These are phyloP conservation scores for Heptranchias perlo DNA, from an alignment of 2,113 vertebrate genomes.

Conservation along the genomic window DNA sequence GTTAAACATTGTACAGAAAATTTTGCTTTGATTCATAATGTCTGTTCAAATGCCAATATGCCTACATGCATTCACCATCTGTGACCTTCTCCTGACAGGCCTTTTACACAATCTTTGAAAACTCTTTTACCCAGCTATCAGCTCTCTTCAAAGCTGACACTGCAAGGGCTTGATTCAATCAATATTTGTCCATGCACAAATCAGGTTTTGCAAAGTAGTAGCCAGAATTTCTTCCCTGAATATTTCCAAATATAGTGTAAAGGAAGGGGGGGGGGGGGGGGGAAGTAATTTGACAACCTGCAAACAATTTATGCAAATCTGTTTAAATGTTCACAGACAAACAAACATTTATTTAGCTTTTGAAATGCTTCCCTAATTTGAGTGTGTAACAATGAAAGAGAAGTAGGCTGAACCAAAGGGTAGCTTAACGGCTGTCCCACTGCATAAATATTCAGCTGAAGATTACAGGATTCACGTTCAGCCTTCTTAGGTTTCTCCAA, in stretches of 20 bases:
- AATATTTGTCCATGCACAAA: conserved; percentile 61
- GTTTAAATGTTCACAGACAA: conserved; percentile 71
- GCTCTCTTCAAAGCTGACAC: conserved; percentile 33
- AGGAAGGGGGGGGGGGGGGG: conserved; percentile 42
- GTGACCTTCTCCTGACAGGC: conserved; percentile 34
- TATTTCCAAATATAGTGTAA: conserved; percentile 59
- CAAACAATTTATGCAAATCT: conserved; percentile 75
- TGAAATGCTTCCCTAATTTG: conserved; percentile 71
- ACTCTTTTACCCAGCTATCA: conserved; percentile 36
- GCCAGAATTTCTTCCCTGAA: conserved; percentile 60
- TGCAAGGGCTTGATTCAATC: conserved; percentile 52
- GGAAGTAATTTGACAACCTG: conserved; percentile 62
- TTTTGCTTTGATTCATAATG: conserved; percentile 31
- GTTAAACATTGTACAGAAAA: neutral
- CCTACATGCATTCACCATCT: conserved; percentile 7
- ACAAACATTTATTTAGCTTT: conserved; percentile 82
- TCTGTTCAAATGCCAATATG: conserved; percentile 29
- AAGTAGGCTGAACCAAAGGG: conserved; percentile 67
- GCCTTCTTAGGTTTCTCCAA: conserved; percentile 74
- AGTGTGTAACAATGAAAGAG: conserved; percentile 68
- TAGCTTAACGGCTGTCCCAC: conserved; percentile 71
- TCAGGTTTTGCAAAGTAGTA: conserved; percentile 39
- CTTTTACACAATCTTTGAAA: conserved; percentile 35
- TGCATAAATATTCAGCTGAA: conserved; percentile 85
- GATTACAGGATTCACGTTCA: conserved; percentile 74